Percentiles rank a stretch among this genome's conserved stretches.
phyloP scores from a whole-genome alignment of 2,113 vertebrate genomes.

The Elaphurus davidianus region DNA sequence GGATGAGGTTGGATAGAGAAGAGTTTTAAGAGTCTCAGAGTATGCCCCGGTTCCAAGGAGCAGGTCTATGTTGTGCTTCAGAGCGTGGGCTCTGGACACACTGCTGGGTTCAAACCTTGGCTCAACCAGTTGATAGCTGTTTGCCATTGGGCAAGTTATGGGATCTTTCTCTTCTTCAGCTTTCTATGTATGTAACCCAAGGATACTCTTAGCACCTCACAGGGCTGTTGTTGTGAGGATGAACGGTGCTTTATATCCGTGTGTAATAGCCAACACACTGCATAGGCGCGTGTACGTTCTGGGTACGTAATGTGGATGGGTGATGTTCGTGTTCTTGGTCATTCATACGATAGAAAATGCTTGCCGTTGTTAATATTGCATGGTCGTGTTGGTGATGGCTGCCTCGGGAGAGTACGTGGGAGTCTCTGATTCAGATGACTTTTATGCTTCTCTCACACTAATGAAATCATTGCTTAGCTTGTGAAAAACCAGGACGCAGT shows the following conservation, averaged over 20 bases:
- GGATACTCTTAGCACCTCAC: background rate
- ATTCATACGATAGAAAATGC: background rate
- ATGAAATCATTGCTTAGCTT: background rate
- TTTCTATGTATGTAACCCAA: background rate
- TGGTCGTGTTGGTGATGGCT: background rate
- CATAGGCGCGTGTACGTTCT: background rate
- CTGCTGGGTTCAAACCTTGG: background rate
- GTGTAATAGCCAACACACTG: background rate
- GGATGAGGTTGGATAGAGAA: background rate
- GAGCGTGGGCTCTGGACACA: background rate
- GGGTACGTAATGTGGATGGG: background rate
- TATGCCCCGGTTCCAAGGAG: background rate
- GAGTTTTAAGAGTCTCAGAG: background rate
- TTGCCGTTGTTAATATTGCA: background rate
- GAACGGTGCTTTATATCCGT: background rate
- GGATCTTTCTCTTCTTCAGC: background rate
- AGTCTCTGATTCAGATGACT: background rate
- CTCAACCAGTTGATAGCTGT: background rate
- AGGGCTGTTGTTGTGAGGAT: background rate
- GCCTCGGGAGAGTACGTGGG: background rate
- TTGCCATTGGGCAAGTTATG: background rate
- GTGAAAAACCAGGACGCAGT: background rate
- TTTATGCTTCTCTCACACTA: background rate
- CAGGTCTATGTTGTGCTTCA: background rate
- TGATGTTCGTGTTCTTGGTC: background rate